phyloP scores from a whole-genome alignment of 2,797 vertebrate species.

The Clangula hyemalis region DNA sequence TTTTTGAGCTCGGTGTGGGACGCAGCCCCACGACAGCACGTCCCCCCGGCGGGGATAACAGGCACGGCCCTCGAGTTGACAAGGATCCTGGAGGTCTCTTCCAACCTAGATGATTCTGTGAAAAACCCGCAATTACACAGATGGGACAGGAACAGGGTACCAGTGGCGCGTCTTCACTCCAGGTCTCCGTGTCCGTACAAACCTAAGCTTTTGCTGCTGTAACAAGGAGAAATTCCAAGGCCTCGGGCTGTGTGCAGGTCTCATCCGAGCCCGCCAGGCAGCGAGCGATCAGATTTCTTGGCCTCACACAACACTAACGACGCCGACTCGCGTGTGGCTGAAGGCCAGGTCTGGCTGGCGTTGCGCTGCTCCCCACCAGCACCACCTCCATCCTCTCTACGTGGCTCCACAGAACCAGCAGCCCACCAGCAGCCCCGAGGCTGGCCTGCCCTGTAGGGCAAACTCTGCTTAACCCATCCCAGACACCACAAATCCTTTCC shows the following conservation, averaged over 20 bases:
- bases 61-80: not conserved
- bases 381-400: not conserved
- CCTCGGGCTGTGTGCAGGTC: accelerated
- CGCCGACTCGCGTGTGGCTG: not conserved
- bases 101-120: no score
- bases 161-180: not conserved
- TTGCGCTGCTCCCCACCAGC: not conserved
- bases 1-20: not conserved
- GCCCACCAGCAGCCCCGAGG: not conserved
- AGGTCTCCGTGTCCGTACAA: not conserved
- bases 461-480: not conserved
- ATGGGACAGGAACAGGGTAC: not conserved
- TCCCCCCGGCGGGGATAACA: no score
- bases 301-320: not conserved
- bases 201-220: not conserved
- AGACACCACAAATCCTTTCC: not conserved
- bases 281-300: not conserved
- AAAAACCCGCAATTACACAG: not conserved
- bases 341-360: not conserved
- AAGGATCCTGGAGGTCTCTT: not conserved
- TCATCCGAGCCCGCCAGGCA: not conserved
- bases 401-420: no score
- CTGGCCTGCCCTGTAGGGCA: not conserved
- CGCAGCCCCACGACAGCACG: not conserved
- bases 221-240: not conserved